Evolutionary conservation across 2,888 invertebrate species (phyloP).

Genomic region (Amphimallon solstitiale): DNA sequence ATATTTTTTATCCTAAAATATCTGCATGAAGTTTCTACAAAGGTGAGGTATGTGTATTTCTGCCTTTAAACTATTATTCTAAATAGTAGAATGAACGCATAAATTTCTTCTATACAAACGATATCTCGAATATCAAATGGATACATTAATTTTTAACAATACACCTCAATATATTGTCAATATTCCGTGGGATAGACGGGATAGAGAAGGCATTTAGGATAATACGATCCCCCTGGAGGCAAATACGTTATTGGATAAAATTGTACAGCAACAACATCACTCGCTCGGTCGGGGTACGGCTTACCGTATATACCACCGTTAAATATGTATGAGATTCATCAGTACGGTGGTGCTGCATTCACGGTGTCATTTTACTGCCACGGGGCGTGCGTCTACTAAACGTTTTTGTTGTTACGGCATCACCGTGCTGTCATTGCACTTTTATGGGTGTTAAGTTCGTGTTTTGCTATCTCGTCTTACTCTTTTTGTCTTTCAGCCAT

Average conservation of each 20-base stretch:
- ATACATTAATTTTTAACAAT: too few relatives aligned
- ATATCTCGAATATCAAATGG: too few relatives aligned
- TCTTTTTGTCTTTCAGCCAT: background rate
- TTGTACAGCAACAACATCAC: slow-evolving; percentile 17
- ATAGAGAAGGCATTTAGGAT: slow-evolving; percentile 13
- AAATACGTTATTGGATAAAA: slow-evolving; percentile 26
- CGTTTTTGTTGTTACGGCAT: slow-evolving; percentile 32
- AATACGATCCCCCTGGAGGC: slow-evolving; percentile 1
- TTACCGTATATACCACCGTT: slow-evolving; percentile 34
- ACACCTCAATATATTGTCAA: too few relatives aligned
- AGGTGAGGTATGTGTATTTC: too few relatives aligned
- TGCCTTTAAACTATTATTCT: too few relatives aligned
- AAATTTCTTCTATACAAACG: background rate
- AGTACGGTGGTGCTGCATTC: slow-evolving; percentile 36
- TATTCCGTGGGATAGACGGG: too few relatives aligned
- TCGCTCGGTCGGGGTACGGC: background rate
- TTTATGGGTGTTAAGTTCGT: slow-evolving; percentile 7
- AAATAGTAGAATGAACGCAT: too few relatives aligned
- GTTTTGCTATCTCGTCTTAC: background rate
- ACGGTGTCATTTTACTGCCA: slow-evolving; percentile 43
- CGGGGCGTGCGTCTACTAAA: slow-evolving; percentile 26
- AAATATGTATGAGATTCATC: slow-evolving; percentile 47
- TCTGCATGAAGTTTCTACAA: too few relatives aligned
- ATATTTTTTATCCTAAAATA: too few relatives aligned
- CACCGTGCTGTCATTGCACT: slow-evolving; percentile 19